Evolutionary conservation across 1,140 invertebrate species (phyloP).

Genomic region (Littorina saxatilis): DNA sequence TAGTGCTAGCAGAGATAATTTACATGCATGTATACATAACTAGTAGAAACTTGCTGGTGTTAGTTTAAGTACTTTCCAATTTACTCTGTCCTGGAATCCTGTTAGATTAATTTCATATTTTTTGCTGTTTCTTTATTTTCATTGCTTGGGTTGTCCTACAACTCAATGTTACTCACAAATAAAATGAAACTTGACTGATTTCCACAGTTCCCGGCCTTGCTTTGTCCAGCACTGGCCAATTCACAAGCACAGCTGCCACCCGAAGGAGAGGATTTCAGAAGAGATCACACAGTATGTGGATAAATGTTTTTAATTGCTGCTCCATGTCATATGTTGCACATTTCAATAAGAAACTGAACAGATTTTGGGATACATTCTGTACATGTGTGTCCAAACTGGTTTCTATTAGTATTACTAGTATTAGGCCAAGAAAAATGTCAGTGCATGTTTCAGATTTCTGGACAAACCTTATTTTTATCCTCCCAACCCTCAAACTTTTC

Average conservation of each 20-base stretch:
- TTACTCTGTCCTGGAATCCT: too few species aligned
- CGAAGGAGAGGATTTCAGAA: background rate
- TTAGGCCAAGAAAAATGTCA: too few species aligned
- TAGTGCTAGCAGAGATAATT: too few species aligned
- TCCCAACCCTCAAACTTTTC: too few species aligned
- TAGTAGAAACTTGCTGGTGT: background rate
- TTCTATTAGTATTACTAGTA: too few species aligned
- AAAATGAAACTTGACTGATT: background rate
- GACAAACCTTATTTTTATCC: too few species aligned
- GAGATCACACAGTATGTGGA: background rate
- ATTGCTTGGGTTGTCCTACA: background rate
- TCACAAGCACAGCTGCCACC: conserved; percentile 6
- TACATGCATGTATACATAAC: background rate
- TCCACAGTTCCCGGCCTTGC: conserved; percentile 26
- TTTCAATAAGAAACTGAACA: background rate
- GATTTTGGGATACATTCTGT: background rate
- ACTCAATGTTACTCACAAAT: background rate
- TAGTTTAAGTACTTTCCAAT: background rate
- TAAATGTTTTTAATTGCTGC: background rate
- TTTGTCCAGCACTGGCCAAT: conserved; percentile 33
- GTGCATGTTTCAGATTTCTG: too few species aligned
- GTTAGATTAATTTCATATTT: background rate
- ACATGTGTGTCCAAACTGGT: background rate
- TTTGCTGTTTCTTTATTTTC: background rate
- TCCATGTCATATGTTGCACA: background rate